These are phyloP conservation scores for Tanytarsus gracilentus DNA, from an alignment of 2,888 invertebrate species.

Conservation along the genomic window DNA sequence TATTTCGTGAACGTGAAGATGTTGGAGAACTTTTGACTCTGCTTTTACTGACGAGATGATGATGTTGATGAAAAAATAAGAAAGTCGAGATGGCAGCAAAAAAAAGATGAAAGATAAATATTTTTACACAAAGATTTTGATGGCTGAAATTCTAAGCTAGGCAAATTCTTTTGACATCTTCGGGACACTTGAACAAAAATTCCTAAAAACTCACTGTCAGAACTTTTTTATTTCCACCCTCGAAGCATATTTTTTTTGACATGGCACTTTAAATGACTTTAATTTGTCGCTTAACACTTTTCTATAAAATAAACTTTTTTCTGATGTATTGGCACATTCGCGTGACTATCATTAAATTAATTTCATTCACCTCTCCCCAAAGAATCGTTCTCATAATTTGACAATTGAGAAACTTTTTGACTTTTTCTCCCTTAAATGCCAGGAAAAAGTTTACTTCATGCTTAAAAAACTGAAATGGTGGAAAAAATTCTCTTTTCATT, in stretches of 20 bases:
- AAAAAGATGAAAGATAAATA: conserved; percentile 9
- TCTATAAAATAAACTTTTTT: no score
- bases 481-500: no score
- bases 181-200: no score
- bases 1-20: not conserved
- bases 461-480: no score
- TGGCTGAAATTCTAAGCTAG: no score
- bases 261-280: not conserved
- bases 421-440: not conserved
- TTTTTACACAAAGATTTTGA: not conserved
- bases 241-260: not conserved
- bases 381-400: not conserved
- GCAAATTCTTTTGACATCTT: no score
- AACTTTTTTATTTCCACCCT: no score
- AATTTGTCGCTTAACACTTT: not conserved
- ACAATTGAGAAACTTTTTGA: not conserved
- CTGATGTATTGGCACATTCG: conserved; percentile 6
- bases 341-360: not conserved
- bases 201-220: no score
- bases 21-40: not conserved
- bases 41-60: not conserved
- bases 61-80: not conserved
- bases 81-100: not conserved
- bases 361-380: not conserved
- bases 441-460: not conserved